Base-by-base conservation (phyloP, 2,797 vertebrate species). In the Thripadectes ignobilis region DNA sequence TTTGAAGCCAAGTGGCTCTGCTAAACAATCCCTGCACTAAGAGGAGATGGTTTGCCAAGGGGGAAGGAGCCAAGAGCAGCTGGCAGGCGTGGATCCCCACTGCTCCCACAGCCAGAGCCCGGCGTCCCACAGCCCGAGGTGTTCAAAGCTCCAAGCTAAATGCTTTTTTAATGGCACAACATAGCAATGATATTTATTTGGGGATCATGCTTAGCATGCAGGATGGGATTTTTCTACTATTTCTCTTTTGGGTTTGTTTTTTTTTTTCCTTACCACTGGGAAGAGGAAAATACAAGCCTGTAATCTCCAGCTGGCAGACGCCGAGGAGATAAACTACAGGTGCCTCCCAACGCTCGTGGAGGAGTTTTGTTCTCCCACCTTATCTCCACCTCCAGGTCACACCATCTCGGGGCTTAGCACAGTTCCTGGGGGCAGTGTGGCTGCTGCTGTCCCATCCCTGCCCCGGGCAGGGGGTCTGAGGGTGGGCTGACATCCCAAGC, bases 381-480 rank as follows among this genome's bases (percentile, higher is more conserved):
- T 96, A 95, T 95, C 95, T 81, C 66, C 36, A 24, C 59, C 82
- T 94, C 76, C 92, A 81, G 68, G 86, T 75, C 7, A 3, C 7
- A 0, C 12, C 80, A 82, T 84, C 41, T 29, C 3, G 3, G 75
- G 83, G 78, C 23, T 48, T n/a, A 52, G 51, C 7, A 12, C 9
- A 21, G 67, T 2, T 72, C 63, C 45, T 7, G 38, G 45, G 23
- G 27, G 68, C 21, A 30, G 36, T 4, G 8, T 22, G 61, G 84
- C 11, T 6, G 7, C 58, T 68, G 82, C 51, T 43, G 36, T 26
- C 20, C 76, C 72, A 38, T 11, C 68, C 43, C 51, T 5, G 30
- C 41, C 9, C 7, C 0, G 1, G 34, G 73, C 66, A 71, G 81
- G 71, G 52, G 62, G 10, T 69, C 68, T 1, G 2, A 34, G 72